Conservation (phyloP, 1,140 invertebrate genomes). For the Chironomus tepperi region DNA sequence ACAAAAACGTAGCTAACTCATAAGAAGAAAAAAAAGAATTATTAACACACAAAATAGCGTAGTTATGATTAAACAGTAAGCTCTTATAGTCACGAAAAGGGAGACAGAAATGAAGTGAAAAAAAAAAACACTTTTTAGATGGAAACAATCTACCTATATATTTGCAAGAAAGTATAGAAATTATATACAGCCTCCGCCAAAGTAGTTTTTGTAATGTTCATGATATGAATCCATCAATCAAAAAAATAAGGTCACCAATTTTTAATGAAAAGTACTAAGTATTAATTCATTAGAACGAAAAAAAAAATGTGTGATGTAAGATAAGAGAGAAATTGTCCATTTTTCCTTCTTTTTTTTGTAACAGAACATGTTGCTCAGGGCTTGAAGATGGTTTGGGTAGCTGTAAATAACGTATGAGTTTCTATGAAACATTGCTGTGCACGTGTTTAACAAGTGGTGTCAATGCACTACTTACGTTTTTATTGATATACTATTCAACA, state of each 20-base stretch:
- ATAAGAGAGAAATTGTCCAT: no score
- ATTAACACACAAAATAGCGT: no score
- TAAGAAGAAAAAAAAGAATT: not conserved
- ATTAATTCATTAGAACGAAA: not conserved
- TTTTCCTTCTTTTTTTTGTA: no score
- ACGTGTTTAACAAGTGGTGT: no score
- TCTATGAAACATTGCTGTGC: no score
- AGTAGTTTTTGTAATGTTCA: constrained; percentile 9
- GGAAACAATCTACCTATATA: not conserved
- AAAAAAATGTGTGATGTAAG: not conserved
- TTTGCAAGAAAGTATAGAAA: not conserved
- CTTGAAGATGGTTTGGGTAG: no score
- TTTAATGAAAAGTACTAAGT: constrained; percentile 1
- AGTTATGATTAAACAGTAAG: not conserved
- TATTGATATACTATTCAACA: no score
- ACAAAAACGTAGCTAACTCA: not conserved
- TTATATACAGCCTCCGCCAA: not conserved
- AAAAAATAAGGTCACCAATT: constrained; percentile 6
- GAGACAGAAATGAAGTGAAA: not conserved
- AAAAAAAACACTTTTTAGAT: not conserved
- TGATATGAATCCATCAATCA: not conserved
- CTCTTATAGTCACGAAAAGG: not conserved
- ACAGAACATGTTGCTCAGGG: no score
- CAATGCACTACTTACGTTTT: no score
- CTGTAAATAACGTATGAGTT: no score